Evolutionary conservation across 2,113 vertebrate genomes (phyloP).

Genomic region (Sitta europaea): DNA sequence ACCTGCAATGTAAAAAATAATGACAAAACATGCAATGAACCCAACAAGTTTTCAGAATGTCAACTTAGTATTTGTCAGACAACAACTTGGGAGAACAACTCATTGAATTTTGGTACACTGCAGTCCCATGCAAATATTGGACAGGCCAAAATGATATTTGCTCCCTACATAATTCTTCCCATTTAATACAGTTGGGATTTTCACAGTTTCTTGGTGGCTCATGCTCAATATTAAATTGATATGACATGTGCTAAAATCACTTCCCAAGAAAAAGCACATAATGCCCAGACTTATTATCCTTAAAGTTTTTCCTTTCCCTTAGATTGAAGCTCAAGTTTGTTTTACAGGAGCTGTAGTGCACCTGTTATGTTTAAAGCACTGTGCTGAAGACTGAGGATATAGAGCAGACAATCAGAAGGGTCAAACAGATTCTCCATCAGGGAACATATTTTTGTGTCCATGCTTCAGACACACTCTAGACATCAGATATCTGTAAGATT

Average conservation of each 20-base stretch:
- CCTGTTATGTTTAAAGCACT: not conserved
- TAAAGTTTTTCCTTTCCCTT: not conserved
- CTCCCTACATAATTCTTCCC: not conserved
- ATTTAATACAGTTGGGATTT: not conserved
- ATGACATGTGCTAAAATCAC: not conserved
- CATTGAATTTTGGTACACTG: not conserved
- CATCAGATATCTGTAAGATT: conserved; percentile 8
- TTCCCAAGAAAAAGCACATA: not conserved
- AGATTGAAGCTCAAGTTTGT: not conserved
- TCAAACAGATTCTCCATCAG: not conserved
- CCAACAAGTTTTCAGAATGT: not conserved
- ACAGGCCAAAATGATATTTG: not conserved
- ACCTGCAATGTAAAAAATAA: not conserved
- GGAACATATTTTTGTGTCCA: not conserved
- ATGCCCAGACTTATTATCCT: not conserved
- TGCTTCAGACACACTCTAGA: conserved; percentile 5
- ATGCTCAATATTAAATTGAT: not conserved
- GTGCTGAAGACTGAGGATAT: not conserved
- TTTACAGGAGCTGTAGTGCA: not conserved
- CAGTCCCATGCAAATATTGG: not conserved
- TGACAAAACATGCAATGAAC: not conserved
- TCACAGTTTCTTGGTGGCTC: not conserved
- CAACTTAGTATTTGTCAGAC: not conserved
- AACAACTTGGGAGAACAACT: not conserved
- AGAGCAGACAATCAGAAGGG: not conserved